These are phyloP conservation scores for Xestobium rufovillosum DNA, from an alignment of 2,888 invertebrate species.

Conservation along the genomic window DNA sequence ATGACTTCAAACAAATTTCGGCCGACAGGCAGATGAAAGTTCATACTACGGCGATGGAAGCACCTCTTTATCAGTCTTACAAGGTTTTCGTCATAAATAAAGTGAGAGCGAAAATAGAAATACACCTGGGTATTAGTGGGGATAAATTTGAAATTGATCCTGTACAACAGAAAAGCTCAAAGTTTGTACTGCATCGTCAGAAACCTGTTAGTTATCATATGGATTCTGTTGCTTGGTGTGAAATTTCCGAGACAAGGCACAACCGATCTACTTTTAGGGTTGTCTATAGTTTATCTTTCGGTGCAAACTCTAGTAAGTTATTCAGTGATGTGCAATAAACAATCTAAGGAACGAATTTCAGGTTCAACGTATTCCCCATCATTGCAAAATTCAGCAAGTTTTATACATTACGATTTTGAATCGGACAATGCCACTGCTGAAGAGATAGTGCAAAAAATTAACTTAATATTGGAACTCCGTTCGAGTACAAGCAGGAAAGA, in stretches of 20 bases:
- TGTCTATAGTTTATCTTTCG: conserved; percentile 51
- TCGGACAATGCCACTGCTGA: conserved; percentile 65
- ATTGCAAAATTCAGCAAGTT: conserved; percentile 50
- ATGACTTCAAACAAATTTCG: conserved; percentile 39
- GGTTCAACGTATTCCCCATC: conserved; percentile 30
- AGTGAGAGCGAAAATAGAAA: conserved; percentile 73
- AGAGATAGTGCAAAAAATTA: conserved; percentile 82
- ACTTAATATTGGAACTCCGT: conserved; percentile 75
- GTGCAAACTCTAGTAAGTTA: conserved; percentile 3
- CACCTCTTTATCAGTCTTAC: conserved; percentile 78
- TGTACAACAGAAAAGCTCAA: conserved; percentile 57
- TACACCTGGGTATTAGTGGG: conserved; percentile 80
- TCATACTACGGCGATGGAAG: conserved; percentile 74
- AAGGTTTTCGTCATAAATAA: conserved; percentile 71
- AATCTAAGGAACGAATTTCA: too few species aligned
- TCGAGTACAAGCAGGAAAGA: conserved; percentile 74
- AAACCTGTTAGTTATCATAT: conserved; percentile 80
- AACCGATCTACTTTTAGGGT: conserved; percentile 67
- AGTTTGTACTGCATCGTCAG: conserved; percentile 50
- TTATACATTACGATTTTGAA: conserved; percentile 86
- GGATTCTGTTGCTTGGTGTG: conserved; percentile 82
- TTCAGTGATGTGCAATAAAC: too few species aligned
- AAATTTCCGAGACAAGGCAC: conserved; percentile 68
- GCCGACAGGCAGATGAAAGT: conserved; percentile 59
- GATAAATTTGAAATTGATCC: conserved; percentile 91